Conservation (phyloP, 1,140 invertebrate species). For the Neodiprion pinetum region DNA sequence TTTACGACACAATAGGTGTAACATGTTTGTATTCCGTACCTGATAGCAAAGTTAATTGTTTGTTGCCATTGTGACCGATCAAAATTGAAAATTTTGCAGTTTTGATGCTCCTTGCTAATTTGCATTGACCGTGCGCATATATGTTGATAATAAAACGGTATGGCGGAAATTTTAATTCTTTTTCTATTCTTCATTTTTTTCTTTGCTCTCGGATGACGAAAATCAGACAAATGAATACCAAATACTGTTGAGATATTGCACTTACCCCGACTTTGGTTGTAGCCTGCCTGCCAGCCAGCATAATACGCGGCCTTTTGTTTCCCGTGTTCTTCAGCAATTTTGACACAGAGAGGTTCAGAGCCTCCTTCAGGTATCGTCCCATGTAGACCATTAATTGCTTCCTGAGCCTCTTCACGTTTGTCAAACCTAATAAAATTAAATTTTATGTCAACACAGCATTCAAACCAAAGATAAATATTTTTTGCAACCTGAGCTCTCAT, state of each 20-base stretch:
- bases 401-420: conserved; percentile 85
- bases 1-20: no score
- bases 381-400: conserved; percentile 85
- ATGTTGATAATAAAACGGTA: neutral
- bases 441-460: conserved; percentile 16
- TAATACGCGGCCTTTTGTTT: conserved; percentile 83
- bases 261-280: conserved; percentile 64
- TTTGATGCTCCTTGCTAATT: no score
- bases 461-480: conserved; percentile 27
- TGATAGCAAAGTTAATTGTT: no score
- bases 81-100: no score
- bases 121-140: no score
- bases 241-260: conserved; percentile 17
- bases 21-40: no score
- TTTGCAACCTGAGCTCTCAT: neutral
- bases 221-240: neutral
- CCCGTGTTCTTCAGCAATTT: conserved; percentile 92
- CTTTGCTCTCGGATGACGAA: neutral
- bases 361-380: conserved; percentile 85
- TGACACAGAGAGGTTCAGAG: conserved; percentile 83
- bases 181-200: neutral
- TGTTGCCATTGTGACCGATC: no score
- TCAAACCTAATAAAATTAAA: conserved; percentile 68
- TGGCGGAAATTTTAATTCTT: neutral
- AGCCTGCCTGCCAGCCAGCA: conserved; percentile 67